Evolutionary conservation across 2,797 vertebrate genomes (phyloP), one percentile per base, ranked within the genome.

Genomic region (Microcaecilia unicolor): DNA sequence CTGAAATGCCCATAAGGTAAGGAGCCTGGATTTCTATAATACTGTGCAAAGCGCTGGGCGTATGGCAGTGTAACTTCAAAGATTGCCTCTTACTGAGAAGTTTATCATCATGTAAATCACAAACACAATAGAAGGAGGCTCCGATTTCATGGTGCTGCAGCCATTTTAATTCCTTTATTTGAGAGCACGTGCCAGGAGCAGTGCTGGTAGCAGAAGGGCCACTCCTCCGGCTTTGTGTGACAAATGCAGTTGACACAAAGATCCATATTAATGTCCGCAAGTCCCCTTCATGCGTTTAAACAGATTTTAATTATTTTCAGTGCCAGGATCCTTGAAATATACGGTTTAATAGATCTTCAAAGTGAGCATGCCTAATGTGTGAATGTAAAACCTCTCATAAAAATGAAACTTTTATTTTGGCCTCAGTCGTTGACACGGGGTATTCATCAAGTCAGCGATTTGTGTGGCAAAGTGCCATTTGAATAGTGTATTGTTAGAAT

Each of bases 401-500:
- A 78, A 78, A 77, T 56, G 67, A 67, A 76, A 80, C 80, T 78
- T 81, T 74, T 72, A 70, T 70, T 68, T 57, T 41, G 55, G 74
- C 69, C 75, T 64, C 65, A 62, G 72, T 73, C 65, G 64, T 58
- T 59, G 71, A 67, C 74, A 65, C 55, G 55, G 74, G 73, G 64
- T 76, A 80, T 82, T 79, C 81, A 76, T 80, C 78, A 82, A 77
- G 76, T 72, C 72, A 70, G 74, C 74, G 75, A 84, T 83, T 84
- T 83, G 78, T 84, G 76, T 76, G 80, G 77, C 76, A 72, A 74
- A 84, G 74, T 80, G 73, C 77, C 70, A 81, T 85, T 84, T 83
- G 82, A 88, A 86, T 84, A 83, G 83, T 62, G 75, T 67, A 80
- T 80, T 79, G 73, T 84, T 80, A 82, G 77, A 80, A 78, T 73